Conservation (phyloP, 2,113 vertebrate genomes). For the Cheilinus undulatus region DNA sequence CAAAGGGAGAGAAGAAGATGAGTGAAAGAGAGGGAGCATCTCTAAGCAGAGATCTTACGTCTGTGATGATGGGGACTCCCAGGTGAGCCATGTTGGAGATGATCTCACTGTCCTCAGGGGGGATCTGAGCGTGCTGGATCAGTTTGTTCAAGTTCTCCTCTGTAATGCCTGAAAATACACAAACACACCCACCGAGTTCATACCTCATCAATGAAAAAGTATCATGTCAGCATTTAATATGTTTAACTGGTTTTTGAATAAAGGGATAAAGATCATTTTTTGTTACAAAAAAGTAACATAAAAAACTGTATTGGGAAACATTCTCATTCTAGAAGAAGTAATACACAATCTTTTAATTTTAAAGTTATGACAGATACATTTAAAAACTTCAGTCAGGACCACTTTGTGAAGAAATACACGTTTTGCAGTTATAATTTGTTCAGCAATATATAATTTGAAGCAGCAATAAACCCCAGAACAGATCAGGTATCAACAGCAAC, state of each 20-base stretch:
- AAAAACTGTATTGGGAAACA: too few relatives aligned
- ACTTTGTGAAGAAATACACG: too few relatives aligned
- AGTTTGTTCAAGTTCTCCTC: constrained; percentile 99
- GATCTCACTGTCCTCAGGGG: constrained; percentile 98
- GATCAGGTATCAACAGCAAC: too few relatives aligned
- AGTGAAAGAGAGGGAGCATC: not conserved
- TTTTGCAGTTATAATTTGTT: too few relatives aligned
- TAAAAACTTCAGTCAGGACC: too few relatives aligned
- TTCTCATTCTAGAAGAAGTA: too few relatives aligned
- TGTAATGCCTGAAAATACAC: constrained; percentile 88
- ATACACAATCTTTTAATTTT: too few relatives aligned
- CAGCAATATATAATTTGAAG: too few relatives aligned
- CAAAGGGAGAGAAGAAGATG: too few relatives aligned
- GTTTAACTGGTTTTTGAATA: not conserved
- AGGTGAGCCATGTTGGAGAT: constrained; percentile 99
- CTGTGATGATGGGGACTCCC: constrained; percentile 95
- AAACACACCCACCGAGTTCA: constrained; percentile 18
- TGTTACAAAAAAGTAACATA: not conserved
- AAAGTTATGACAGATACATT: too few relatives aligned
- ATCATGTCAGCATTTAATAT: constrained; percentile 46
- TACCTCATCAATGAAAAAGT: not conserved
- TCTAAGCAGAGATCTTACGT: constrained; percentile 80
- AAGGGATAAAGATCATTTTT: not conserved
- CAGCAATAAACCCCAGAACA: too few relatives aligned
- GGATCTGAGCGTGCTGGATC: constrained; percentile 98